Evolutionary conservation across 37 sponge, comb jelly and placozoan species (phyloP).

Genomic region (Bolinopsis microptera): DNA sequence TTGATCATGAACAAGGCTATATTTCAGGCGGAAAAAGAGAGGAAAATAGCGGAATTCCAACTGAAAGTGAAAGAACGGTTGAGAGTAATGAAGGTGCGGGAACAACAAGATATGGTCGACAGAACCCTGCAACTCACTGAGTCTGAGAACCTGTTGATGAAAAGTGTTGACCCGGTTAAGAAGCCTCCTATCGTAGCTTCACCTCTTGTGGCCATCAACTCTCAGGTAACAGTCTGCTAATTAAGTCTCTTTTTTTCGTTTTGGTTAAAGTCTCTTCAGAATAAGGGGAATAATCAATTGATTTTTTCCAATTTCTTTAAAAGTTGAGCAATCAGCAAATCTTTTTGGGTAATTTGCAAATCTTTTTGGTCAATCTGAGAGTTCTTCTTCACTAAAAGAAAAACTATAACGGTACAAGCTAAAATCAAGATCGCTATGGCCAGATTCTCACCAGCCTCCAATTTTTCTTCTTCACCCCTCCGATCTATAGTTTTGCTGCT

Average conservation of each 20-base stretch:
- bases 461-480: not conserved
- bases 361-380: not conserved
- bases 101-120: not conserved
- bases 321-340: no score
- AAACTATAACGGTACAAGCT: not conserved
- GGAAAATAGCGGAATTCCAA: conserved; percentile 14
- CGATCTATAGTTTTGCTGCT: not conserved
- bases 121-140: conserved; percentile 16
- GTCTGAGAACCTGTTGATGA: conserved; percentile 45
- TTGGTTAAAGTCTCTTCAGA: no score
- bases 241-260: no score
- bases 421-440: not conserved
- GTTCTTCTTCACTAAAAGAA: not conserved
- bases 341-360: no score
- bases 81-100: not conserved
- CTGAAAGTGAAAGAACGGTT: not conserved
- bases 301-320: no score
- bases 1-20: no score
- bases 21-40: conserved; percentile 6
- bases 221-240: no score
- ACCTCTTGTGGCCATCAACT: not conserved
- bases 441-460: not conserved
- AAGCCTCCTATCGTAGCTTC: conserved; percentile 6
- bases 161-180: conserved; percentile 27
- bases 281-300: no score